A percentile compares a stretch with the other conserved stretches of the same genome.
Conservation (phyloP, 2,797 vertebrate species). For the Malurus leucopterus region DNA sequence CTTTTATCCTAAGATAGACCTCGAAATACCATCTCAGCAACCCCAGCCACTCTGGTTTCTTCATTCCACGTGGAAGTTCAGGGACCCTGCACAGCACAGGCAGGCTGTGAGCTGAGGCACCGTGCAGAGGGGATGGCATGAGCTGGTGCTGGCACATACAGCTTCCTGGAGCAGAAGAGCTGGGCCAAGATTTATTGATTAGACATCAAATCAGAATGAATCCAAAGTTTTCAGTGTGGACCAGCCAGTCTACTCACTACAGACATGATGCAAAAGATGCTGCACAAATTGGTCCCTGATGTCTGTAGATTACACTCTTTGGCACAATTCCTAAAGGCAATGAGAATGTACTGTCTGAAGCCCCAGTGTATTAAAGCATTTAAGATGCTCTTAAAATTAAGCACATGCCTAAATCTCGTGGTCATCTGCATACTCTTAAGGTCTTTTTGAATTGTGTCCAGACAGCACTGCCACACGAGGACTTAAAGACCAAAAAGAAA, state of each 20-base stretch:
- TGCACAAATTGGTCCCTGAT: not conserved
- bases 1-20: not conserved
- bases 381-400: not conserved
- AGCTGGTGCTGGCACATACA: accelerated
- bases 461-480: not conserved
- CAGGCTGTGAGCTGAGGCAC: not conserved
- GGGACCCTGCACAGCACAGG: accelerated
- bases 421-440: not conserved
- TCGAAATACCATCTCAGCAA: not conserved
- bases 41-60: not conserved
- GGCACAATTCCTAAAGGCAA: not conserved
- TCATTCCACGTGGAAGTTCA: no score
- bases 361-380: not conserved
- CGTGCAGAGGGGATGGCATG: not conserved
- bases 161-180: not conserved
- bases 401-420: not conserved
- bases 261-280: not conserved
- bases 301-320: not conserved
- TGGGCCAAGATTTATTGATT: not conserved
- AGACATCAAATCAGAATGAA: not conserved
- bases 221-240: not conserved
- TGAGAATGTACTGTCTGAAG: not conserved
- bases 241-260: not conserved
- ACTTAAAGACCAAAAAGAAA: not conserved
- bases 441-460: not conserved